Evolutionary conservation across 2,797 vertebrate genomes (phyloP).

Genomic region (Pitangus sulphuratus): DNA sequence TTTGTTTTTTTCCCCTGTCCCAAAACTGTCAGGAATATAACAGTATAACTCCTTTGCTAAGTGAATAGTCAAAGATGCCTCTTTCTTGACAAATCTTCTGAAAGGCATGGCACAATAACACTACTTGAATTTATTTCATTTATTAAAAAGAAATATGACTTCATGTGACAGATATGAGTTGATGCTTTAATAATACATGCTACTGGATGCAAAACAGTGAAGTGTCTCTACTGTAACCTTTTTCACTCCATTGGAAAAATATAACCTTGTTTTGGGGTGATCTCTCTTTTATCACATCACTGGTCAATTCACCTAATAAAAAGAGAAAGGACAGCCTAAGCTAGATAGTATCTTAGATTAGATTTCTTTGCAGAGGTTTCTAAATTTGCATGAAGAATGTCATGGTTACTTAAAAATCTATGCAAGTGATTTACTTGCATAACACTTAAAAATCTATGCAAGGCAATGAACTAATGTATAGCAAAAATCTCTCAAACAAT

Average conservation of each 20-base stretch:
- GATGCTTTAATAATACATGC: conserved; percentile 16
- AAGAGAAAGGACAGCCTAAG: not conserved
- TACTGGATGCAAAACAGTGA: not conserved
- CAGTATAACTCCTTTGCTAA: not conserved
- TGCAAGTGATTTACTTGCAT: not conserved
- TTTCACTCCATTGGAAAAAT: not conserved
- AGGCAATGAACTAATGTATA: not conserved
- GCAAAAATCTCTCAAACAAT: not conserved
- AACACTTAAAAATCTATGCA: not conserved
- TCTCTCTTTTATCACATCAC: not conserved
- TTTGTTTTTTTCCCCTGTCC: not conserved
- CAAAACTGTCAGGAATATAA: not conserved
- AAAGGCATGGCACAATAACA: not conserved
- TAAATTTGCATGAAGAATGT: not conserved
- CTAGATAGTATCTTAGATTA: not conserved
- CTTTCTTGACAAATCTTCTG: not conserved
- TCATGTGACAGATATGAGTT: not conserved
- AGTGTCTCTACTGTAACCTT: not conserved
- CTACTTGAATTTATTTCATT: conserved; percentile 13
- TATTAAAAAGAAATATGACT: conserved; percentile 3
- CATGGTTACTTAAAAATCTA: not conserved
- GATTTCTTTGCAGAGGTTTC: not conserved
- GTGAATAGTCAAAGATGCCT: not conserved
- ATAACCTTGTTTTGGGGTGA: not conserved
- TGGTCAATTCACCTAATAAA: not conserved